Base-by-base conservation (phyloP, 2,888 invertebrate species). In the Noctua fimbriata region DNA sequence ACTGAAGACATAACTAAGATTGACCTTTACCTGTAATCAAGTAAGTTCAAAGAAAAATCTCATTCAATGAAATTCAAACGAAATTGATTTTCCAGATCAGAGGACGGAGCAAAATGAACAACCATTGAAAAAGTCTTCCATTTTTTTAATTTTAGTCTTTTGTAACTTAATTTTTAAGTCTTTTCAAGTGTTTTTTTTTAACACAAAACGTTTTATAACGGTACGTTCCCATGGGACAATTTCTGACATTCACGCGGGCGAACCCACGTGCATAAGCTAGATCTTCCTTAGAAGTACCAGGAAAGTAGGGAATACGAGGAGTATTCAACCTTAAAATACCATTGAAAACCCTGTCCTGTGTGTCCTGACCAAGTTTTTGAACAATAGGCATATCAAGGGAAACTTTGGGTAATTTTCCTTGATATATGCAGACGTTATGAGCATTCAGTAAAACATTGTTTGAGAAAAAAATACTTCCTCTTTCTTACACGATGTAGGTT, bases 21-120 rank as follows among this genome's bases (percentile, higher is more conserved):
- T 70, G 60, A 81, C 75, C 85, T 73, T 83, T 28, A n/a, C 21
- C 55, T 58, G 78, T 86, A 82, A 83, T 83, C 76, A 86, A 83
- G 32, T 2, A 24, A 77, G 32, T 73, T 83, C 79, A 71, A 83
- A 86, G 82, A 66, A 76, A 86, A 69, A 76, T 72, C 77, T 86
- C 72, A 47, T 66, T 69, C 72, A 76, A 28, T 71, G 69, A 79
- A 83, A 78, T 87, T 78, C 65, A 58, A 84, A 81, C 80, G 67
- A 76, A 82, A 89, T 89, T 77, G 76, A 69, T 82, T 87, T 85
- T 87, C 78, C 78, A 77, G 66, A 65, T 87, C 87, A 74, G 32
- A 65, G 44, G 21, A 36, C 69, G 32, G n/a, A 18, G 55, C 16
- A 36, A 52, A 86, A 69, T 69, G 83, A 83, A 76, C 71, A 83